Percentiles rank a stretch among this genome's conserved stretches.
These are phyloP conservation scores for Anthopleura xanthogrammica DNA, from an alignment of 92 coral and sea anemone species.

Conservation along the genomic window DNA sequence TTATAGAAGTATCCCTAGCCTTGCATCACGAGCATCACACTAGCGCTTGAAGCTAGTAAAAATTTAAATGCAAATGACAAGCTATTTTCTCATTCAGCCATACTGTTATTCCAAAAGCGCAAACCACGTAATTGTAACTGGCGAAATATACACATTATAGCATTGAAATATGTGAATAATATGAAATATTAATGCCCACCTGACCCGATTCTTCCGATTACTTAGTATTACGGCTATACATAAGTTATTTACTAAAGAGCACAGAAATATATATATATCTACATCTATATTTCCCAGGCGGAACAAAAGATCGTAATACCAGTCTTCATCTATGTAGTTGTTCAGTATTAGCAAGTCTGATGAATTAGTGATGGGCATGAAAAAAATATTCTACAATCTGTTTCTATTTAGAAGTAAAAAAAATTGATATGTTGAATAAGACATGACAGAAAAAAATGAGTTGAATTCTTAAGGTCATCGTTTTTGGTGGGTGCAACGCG, in stretches of 20 bases:
- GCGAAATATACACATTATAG: not conserved
- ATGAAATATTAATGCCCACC: not conserved
- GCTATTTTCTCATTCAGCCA: not conserved
- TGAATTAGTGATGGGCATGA: not conserved
- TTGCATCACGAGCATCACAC: not conserved
- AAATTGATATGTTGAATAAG: not conserved
- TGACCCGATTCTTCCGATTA: not conserved
- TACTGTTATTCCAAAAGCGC: not conserved
- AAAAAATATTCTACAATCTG: no score
- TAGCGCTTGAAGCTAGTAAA: not conserved
- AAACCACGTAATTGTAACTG: not conserved
- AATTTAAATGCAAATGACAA: no score
- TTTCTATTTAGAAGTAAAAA: no score
- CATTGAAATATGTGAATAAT: not conserved
- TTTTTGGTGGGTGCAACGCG: no score
- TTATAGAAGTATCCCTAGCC: not conserved
- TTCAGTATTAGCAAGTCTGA: not conserved
- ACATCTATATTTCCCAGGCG: not conserved
- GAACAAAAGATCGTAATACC: not conserved
- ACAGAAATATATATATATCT: not conserved
- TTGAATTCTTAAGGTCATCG: no score
- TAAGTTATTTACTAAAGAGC: constrained; percentile 9
- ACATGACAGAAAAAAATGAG: not conserved
- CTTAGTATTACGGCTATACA: not conserved
- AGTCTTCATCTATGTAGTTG: not conserved